Evolutionary conservation across 2,113 vertebrate species (phyloP).

Genomic region (Thalassoma bifasciatum): DNA sequence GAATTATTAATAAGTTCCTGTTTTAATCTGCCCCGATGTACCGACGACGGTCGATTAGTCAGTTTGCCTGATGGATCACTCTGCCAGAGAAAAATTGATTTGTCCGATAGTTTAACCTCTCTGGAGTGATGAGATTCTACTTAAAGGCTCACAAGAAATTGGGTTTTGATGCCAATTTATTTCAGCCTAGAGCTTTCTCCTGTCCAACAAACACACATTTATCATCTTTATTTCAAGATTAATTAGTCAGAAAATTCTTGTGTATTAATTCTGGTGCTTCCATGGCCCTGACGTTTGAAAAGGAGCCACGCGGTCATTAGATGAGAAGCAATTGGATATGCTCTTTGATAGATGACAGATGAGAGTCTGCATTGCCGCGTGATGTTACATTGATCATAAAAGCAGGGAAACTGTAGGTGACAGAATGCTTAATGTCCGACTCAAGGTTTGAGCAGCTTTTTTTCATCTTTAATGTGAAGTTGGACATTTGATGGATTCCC

Average conservation of each 20-base stretch:
- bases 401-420: conserved; percentile 12
- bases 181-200: neutral
- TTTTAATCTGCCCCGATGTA: conserved; percentile 63
- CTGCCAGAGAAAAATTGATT: conserved; percentile 54
- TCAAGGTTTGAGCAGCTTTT: neutral
- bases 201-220: conserved; percentile 38
- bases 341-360: conserved; percentile 39
- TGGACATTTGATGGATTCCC: conserved; percentile 38
- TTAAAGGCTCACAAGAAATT: conserved; percentile 34
- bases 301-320: conserved; percentile 27
- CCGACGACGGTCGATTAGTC: conserved; percentile 49
- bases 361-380: neutral
- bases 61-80: conserved; percentile 57
- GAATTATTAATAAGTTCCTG: conserved; percentile 71
- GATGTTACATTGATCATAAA: conserved; percentile 26
- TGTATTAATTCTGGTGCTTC: conserved; percentile 8
- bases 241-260: conserved; percentile 7
- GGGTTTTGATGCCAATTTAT: conserved; percentile 42
- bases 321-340: conserved; percentile 35
- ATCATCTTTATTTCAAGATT: conserved; percentile 46
- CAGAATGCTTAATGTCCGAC: conserved; percentile 19
- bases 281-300: conserved; percentile 28
- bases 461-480: conserved; percentile 19
- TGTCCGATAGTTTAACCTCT: conserved; percentile 59
- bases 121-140: conserved; percentile 20